Base-by-base conservation (phyloP, 2,797 vertebrate genomes). In the Ctenopoma multispine region DNA sequence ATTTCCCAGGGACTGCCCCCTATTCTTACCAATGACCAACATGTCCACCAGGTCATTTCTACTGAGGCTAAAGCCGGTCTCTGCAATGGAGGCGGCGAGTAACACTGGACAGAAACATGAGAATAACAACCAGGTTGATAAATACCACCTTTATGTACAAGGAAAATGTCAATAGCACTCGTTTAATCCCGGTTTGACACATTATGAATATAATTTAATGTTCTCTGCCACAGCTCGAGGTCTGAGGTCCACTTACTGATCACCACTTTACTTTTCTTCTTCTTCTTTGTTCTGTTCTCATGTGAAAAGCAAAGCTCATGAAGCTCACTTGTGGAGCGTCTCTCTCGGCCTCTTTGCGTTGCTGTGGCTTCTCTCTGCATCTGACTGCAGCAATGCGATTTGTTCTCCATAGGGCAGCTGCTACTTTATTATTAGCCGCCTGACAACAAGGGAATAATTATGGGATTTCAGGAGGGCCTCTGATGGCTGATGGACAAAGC, bases 371-470 rank as follows among this genome's bases (percentile, higher is more conserved):
- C 40, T 38, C 49, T 44, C 57, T 47, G 69, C 43, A 50, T 48
- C 68, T 34, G 54, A 75, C 51, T 65, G 59, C 55, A 65, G 70
- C 46, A 43, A 67, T 63, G 80, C 77, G 68, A 51, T 58, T 64
- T 50, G 44, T 57, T 79, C 63, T 46, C 69, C 27, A 7, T 74
- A 31, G 74, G 72, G 61, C 63, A 40, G 48, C 63, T 50, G 4
- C 43, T 53, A 51, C 75, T 72, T 86, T 73, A 81, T 90, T 77
- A 87, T 85, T 81, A 82, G 77, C 59, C 59, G 50, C 68, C 41
- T 72, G 77, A 81, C 79, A 10, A 82, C 14, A 21, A 12, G 47
- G 75, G 44, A 41, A 74, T 90, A 87, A 91, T 90, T 89, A 89
- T 21, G 47, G 87, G 70, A 65, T 88, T 84, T 87, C 88, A 69